Percentiles rank a stretch among this genome's conserved stretches.
Conservation (phyloP, 2,113 vertebrate genomes). For the Colistium nudipinnis region DNA sequence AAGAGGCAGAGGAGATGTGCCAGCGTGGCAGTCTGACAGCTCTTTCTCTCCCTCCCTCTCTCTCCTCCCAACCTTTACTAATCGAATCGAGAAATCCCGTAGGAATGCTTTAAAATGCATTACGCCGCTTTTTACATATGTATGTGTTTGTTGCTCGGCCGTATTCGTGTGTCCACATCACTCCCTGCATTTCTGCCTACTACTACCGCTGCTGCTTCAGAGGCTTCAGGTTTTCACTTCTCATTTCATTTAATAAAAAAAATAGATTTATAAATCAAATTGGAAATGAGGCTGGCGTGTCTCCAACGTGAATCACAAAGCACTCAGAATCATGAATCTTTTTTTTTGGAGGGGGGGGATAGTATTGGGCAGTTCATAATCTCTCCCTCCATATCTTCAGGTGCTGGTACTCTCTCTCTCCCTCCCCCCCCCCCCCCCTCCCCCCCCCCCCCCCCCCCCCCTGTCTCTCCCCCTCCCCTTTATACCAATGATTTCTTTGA, state of each 20-base stretch:
- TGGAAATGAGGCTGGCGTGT: conserved; percentile 31
- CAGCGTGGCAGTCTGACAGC: conserved; percentile 70
- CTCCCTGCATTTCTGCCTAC: conserved; percentile 7
- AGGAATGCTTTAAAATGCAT: conserved; percentile 47
- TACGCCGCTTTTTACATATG: conserved; percentile 36
- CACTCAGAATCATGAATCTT: conserved; percentile 34
- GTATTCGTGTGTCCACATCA: conserved; percentile 15
- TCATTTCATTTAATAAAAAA: conserved; percentile 10
- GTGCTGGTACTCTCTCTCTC: neutral
- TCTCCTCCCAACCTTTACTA: conserved; percentile 59
- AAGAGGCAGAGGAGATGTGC: conserved; percentile 76
- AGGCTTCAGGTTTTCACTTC: conserved; percentile 34
- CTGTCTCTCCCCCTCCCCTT: conserved; percentile 16
- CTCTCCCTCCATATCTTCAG: conserved; percentile 31
- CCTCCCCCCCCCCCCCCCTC: conserved; percentile 5
- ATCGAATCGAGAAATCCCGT: conserved; percentile 54
- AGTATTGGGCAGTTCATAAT: conserved; percentile 27
- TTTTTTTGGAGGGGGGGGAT: conserved; percentile 23
- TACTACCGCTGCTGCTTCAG: neutral
- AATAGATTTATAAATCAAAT: conserved; percentile 43
- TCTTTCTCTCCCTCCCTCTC: conserved; percentile 44
- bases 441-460: neutral
- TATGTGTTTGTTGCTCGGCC: conserved; percentile 41
- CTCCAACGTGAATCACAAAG: conserved; percentile 27
- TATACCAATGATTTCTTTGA: conserved; percentile 60